These are phyloP conservation scores for Gymnopithys bicolor DNA, from an alignment of 2,797 vertebrate genomes.

Conservation along the genomic window DNA sequence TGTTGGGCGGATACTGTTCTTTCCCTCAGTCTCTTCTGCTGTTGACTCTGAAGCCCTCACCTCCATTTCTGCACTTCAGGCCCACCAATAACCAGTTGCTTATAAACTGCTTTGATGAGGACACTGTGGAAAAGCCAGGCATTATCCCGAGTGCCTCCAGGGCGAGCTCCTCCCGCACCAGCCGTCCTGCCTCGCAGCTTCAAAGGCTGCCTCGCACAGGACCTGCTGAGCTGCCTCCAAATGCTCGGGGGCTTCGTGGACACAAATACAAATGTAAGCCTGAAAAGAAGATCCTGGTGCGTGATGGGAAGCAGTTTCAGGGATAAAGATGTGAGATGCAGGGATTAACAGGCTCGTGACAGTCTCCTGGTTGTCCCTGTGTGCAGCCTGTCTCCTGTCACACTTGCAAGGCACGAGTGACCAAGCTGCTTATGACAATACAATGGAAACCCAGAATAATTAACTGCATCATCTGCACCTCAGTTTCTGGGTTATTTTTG, in stretches of 20 bases:
- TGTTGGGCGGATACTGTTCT: not conserved
- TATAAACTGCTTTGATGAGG: not conserved
- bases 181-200: not conserved
- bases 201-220: not conserved
- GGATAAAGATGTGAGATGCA: slow-evolving; percentile 2
- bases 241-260: not conserved
- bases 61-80: not conserved
- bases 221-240: slow-evolving; percentile 5
- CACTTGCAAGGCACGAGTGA: not conserved
- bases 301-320: not conserved
- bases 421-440: slow-evolving; percentile 7
- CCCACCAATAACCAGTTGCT: not conserved
- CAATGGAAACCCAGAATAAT: not conserved
- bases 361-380: not conserved
- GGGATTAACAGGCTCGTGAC: not conserved
- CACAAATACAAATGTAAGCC: not conserved
- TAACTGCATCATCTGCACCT: not conserved
- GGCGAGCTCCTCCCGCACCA: not conserved
- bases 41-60: not conserved
- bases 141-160: accelerated
- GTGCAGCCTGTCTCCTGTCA: not conserved
- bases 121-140: not conserved
- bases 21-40: not conserved
- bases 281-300: not conserved
- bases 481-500: slow-evolving; percentile 1